Percentiles rank a stretch among this genome's conserved stretches.
These are phyloP conservation scores for Protonibea diacanthus DNA, from an alignment of 2,797 vertebrate species.

Conservation along the genomic window DNA sequence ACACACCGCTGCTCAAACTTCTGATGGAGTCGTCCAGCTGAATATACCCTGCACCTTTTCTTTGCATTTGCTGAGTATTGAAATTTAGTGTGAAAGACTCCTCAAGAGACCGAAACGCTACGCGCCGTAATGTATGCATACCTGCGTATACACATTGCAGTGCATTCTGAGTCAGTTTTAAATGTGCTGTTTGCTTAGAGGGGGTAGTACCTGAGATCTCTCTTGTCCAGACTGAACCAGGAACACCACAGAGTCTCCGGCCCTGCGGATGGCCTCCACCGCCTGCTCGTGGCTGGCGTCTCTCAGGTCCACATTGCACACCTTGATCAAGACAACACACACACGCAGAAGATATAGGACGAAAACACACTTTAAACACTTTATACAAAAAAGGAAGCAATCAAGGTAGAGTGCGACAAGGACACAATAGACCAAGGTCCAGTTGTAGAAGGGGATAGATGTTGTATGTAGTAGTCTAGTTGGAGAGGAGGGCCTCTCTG, in stretches of 20 bases:
- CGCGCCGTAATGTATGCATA: neutral
- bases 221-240: constrained; percentile 88
- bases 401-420: no score
- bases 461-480: no score
- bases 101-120: neutral
- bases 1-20: neutral
- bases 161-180: neutral
- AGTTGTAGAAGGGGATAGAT: no score
- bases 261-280: constrained; percentile 95
- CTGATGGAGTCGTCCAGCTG: constrained; percentile 27
- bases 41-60: constrained; percentile 5
- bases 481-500: no score
- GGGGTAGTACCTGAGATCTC: constrained; percentile 85
- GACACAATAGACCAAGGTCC: no score
- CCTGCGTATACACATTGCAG: neutral
- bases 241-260: constrained; percentile 92
- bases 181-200: neutral
- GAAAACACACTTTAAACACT: neutral
- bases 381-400: no score
- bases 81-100: constrained; percentile 19
- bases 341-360: neutral
- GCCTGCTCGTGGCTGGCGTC: constrained; percentile 97
- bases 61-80: constrained; percentile 23
- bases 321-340: constrained; percentile 79
- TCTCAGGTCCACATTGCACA: constrained; percentile 93